Conservation (phyloP, 2,888 invertebrate species). For the Leptinotarsa haldemani region DNA sequence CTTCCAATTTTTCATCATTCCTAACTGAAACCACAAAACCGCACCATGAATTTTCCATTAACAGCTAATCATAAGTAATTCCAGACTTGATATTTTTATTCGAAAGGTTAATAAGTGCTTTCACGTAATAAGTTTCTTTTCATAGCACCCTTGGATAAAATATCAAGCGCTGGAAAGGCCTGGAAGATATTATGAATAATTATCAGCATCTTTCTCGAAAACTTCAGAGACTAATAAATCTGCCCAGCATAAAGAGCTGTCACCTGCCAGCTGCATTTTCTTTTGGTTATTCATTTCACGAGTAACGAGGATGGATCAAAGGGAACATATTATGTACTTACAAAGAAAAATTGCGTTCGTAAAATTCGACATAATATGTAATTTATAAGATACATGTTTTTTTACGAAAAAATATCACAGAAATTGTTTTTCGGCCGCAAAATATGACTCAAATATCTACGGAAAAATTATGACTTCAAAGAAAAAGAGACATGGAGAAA, state of each 20-base stretch:
- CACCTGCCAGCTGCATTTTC: background rate
- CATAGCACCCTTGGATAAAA: constrained; percentile 8
- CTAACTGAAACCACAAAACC: background rate
- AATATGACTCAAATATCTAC: too few relatives aligned
- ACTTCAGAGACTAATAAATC: constrained; percentile 12
- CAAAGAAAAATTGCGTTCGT: too few relatives aligned
- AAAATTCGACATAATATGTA: too few relatives aligned
- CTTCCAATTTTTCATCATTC: background rate
- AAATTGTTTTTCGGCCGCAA: too few relatives aligned
- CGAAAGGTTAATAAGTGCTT: constrained; percentile 24
- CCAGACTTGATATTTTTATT: background rate
- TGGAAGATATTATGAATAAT: constrained; percentile 14
- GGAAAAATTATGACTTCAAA: too few relatives aligned
- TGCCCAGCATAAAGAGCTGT: background rate
- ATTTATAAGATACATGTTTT: too few relatives aligned
- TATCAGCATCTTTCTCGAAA: constrained; percentile 12
- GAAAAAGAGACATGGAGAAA: too few relatives aligned
- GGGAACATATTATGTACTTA: too few relatives aligned
- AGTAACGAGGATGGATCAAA: background rate
- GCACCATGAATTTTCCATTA: background rate
- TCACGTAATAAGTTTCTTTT: constrained; percentile 17
- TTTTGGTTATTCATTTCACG: background rate
- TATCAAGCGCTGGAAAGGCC: background rate
- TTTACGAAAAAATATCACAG: too few relatives aligned
- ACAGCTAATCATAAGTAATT: constrained; percentile 10